Conservation (phyloP, 2,797 vertebrate species). For the Columba guinea region DNA sequence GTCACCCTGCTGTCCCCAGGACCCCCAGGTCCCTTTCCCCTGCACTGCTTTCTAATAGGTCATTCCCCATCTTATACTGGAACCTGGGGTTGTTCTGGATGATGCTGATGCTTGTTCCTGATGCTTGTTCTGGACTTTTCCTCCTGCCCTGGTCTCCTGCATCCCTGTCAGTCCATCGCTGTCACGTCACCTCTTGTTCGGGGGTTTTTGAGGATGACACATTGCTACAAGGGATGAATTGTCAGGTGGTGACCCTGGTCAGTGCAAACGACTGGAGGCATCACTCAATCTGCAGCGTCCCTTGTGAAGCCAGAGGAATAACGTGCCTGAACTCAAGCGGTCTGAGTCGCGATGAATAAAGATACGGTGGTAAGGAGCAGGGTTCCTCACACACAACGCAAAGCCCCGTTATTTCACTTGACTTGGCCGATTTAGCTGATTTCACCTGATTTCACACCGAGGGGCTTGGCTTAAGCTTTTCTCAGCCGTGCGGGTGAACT, state of each 20-base stretch:
- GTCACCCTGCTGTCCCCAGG: no score
- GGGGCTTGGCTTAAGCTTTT: background rate
- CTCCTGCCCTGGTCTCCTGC: background rate
- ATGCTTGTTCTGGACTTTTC: background rate
- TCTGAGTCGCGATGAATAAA: background rate
- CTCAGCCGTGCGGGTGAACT: background rate
- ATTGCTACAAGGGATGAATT: background rate
- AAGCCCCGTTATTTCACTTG: background rate
- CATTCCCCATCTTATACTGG: no score
- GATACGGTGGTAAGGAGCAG: background rate
- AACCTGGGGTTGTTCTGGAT: no score
- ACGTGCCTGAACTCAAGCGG: background rate
- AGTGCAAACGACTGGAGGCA: background rate
- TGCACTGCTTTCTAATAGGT: no score
- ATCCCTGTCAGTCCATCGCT: rapidly evolving
- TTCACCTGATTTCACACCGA: background rate
- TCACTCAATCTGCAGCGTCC: background rate
- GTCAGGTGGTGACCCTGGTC: background rate
- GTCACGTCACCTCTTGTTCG: background rate
- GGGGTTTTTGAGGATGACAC: background rate
- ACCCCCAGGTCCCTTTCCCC: no score
- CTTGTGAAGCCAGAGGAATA: background rate
- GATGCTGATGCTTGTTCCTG: no score
- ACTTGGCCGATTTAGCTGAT: background rate
- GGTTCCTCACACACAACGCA: rapidly evolving